A percentile compares a stretch with the other conserved stretches of the same genome.
Conservation (phyloP, 2,113 vertebrate species). For the Grallaria varia region DNA sequence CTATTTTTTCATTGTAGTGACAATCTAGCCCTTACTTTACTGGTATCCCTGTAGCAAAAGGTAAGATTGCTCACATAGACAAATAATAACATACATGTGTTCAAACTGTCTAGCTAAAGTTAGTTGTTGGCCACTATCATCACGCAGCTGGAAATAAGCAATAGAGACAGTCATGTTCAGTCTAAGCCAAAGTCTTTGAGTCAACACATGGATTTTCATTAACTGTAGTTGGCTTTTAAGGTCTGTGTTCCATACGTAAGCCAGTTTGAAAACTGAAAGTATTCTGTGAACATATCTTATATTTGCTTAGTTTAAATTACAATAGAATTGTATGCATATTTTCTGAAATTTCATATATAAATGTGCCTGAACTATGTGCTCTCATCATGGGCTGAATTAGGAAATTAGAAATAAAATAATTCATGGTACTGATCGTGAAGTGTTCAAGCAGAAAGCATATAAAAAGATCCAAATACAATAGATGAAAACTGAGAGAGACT, state of each 20-base stretch:
- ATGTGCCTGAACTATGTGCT: not conserved
- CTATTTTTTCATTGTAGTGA: not conserved
- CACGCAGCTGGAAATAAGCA: conserved; percentile 9
- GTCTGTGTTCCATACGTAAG: not conserved
- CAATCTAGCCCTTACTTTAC: not conserved
- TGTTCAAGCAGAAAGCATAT: not conserved
- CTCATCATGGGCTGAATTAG: not conserved
- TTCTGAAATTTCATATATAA: not conserved
- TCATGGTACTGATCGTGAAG: not conserved
- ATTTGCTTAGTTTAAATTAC: not conserved
- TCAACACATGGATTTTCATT: not conserved
- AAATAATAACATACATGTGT: not conserved
- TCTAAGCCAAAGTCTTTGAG: not conserved
- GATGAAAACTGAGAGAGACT: not conserved
- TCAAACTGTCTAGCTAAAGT: not conserved
- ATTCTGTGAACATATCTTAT: not conserved
- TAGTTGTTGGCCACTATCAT: not conserved
- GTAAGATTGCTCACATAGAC: not conserved
- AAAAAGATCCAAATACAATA: not conserved
- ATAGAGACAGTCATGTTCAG: not conserved
- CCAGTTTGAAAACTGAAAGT: not conserved
- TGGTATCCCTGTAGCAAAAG: not conserved
- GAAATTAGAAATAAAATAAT: not conserved
- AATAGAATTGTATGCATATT: not conserved
- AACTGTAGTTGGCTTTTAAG: not conserved